Percentiles rank a stretch among this genome's conserved stretches.
Evolutionary conservation across 2,113 vertebrate species (phyloP).

Genomic region (Melanerpes formicivorus): DNA sequence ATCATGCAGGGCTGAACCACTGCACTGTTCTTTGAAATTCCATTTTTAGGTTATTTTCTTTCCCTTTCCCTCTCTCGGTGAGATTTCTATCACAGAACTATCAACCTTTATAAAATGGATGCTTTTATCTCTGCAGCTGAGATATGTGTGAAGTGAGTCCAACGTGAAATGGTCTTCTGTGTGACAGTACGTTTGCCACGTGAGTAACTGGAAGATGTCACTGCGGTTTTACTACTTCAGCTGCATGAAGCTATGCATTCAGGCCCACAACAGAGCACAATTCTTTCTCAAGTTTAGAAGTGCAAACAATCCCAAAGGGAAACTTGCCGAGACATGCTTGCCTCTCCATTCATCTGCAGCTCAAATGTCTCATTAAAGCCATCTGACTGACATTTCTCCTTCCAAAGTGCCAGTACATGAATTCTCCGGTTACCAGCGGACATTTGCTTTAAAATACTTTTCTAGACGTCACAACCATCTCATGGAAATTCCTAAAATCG

Average conservation of each 20-base stretch:
- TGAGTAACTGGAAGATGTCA: neutral
- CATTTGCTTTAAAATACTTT: neutral
- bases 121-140: neutral
- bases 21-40: neutral
- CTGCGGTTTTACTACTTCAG: neutral
- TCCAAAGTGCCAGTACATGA: neutral
- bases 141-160: neutral
- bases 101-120: neutral
- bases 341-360: neutral
- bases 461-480: neutral
- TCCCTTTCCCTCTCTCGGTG: neutral
- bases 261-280: neutral
- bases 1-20: neutral
- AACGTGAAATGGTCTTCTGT: neutral
- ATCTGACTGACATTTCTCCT: neutral
- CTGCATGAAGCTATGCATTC: neutral
- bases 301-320: neutral
- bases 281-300: neutral
- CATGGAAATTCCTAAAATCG: neutral
- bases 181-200: neutral
- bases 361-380: neutral
- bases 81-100: neutral
- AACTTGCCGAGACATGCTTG: neutral
- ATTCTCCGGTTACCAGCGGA: neutral
- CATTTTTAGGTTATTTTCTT: neutral